These are phyloP conservation scores for Saccopteryx leptura DNA, from an alignment of 2,113 vertebrate species.

Conservation along the genomic window DNA sequence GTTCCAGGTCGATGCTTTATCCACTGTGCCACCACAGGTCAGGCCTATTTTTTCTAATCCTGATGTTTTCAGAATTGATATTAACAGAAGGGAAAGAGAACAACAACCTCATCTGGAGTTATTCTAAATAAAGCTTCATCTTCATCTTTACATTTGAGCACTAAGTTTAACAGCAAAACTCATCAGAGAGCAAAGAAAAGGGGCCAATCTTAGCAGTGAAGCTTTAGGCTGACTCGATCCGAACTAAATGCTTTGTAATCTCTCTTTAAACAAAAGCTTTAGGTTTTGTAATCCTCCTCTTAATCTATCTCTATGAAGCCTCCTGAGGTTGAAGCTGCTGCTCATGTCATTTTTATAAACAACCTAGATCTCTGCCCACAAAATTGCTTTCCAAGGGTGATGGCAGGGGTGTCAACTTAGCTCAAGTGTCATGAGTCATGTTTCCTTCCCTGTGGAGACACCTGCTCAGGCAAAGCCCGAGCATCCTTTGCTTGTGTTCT, in stretches of 20 bases:
- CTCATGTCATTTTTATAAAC: constrained; percentile 81
- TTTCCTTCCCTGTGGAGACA: constrained; percentile 40
- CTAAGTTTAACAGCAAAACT: constrained; percentile 56
- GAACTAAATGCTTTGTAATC: constrained; percentile 90
- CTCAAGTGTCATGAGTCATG: constrained; percentile 42
- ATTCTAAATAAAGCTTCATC: constrained; percentile 39
- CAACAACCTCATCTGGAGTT: background rate
- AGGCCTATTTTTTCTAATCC: constrained; percentile 56
- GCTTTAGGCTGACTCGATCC: constrained; percentile 86
- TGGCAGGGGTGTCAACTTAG: background rate
- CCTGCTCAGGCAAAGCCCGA: constrained; percentile 1
- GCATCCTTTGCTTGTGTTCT: constrained; percentile 61
- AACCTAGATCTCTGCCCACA: constrained; percentile 71
- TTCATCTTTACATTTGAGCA: constrained; percentile 1
- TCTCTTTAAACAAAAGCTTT: constrained; percentile 90
- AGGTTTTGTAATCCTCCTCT: constrained; percentile 87
- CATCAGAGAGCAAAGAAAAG: constrained; percentile 77
- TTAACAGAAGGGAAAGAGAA: constrained; percentile 14
- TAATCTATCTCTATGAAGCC: constrained; percentile 85
- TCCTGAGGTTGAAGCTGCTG: constrained; percentile 83
- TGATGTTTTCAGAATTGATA: constrained; percentile 60
- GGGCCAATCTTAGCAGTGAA: constrained; percentile 84
- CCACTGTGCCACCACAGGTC: too few species aligned
- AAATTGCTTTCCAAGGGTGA: constrained; percentile 76
- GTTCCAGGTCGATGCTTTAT: too few species aligned